Evolutionary conservation across 2,888 invertebrate genomes (phyloP).

Genomic region (Cheilosia soror): DNA sequence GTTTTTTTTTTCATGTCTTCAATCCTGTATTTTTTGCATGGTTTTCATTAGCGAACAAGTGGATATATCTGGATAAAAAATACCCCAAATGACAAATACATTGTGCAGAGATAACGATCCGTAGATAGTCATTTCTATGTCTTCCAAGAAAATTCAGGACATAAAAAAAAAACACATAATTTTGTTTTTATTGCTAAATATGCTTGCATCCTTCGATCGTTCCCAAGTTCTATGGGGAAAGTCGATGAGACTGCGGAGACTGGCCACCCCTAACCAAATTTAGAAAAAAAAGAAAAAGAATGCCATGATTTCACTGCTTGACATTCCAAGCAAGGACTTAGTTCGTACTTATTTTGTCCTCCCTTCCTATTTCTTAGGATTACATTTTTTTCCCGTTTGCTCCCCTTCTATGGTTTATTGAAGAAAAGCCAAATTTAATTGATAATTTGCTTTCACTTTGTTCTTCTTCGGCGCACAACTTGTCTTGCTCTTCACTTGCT

Average conservation of each 20-base stretch:
- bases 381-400: conserved; percentile 6
- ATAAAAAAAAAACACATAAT: conserved; percentile 33
- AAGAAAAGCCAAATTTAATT: conserved; percentile 72
- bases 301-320: conserved; percentile 46
- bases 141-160: conserved; percentile 30
- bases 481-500: conserved; percentile 1
- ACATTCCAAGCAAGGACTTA: conserved; percentile 70
- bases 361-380: conserved; percentile 40
- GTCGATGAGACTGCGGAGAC: conserved; percentile 8
- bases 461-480: conserved; percentile 1
- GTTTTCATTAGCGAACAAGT: conserved; percentile 35
- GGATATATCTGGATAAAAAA: conserved; percentile 38
- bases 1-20: conserved; percentile 16
- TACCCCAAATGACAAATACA: conserved; percentile 60
- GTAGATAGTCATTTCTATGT: conserved; percentile 52
- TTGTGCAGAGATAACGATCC: conserved; percentile 61
- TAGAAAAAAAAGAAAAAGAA: conserved; percentile 12
- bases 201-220: conserved; percentile 38
- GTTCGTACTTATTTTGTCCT: conserved; percentile 61
- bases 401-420: conserved; percentile 49
- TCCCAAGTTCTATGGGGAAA: not conserved
- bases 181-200: conserved; percentile 33
- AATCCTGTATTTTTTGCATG: not conserved
- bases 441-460: conserved; percentile 74
- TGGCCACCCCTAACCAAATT: conserved; percentile 40